These are phyloP conservation scores for Acropora tenuis DNA, from an alignment of 64 coral and sea anemone genomes.

Conservation along the genomic window DNA sequence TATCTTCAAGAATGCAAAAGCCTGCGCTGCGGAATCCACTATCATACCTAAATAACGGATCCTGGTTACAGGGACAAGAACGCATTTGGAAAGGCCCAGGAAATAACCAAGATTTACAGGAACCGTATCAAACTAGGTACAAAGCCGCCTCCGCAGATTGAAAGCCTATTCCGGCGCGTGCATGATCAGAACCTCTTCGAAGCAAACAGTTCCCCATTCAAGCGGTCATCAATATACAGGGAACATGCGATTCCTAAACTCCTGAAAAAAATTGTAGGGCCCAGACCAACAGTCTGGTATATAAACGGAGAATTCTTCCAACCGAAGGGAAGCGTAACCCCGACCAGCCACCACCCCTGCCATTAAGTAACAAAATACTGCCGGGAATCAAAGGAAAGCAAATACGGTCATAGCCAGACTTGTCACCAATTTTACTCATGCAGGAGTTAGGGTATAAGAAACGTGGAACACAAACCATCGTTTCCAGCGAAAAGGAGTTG, in stretches of 20 bases:
- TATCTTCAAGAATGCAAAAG: constrained; percentile 21
- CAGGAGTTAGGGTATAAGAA: constrained; percentile 9
- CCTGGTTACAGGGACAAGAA: constrained; percentile 20
- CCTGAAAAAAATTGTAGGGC: constrained; percentile 15
- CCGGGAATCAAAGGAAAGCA: too few relatives aligned
- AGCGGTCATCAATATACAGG: constrained; percentile 28
- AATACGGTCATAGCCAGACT: too few relatives aligned
- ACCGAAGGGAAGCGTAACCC: too few relatives aligned
- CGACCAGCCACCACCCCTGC: too few relatives aligned
- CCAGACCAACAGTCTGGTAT: constrained; percentile 27
- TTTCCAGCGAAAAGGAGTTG: constrained; percentile 10
- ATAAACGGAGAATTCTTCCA: too few relatives aligned
- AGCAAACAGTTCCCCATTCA: constrained; percentile 33
- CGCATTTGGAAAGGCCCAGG: constrained; percentile 44
- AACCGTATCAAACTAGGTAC: constrained; percentile 36
- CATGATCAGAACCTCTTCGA: constrained; percentile 11
- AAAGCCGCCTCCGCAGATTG: constrained; percentile 20
- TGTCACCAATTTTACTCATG: too few relatives aligned
- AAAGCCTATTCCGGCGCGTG: constrained; percentile 7
- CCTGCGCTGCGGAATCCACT: background rate
- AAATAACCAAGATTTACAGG: constrained; percentile 17
- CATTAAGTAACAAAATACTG: too few relatives aligned
- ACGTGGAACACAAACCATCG: background rate
- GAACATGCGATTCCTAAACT: constrained; percentile 11
- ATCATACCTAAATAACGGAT: constrained; percentile 29